These are phyloP conservation scores for Microtus ochrogaster DNA, from an alignment of 2,113 vertebrate genomes.

Conservation along the genomic window DNA sequence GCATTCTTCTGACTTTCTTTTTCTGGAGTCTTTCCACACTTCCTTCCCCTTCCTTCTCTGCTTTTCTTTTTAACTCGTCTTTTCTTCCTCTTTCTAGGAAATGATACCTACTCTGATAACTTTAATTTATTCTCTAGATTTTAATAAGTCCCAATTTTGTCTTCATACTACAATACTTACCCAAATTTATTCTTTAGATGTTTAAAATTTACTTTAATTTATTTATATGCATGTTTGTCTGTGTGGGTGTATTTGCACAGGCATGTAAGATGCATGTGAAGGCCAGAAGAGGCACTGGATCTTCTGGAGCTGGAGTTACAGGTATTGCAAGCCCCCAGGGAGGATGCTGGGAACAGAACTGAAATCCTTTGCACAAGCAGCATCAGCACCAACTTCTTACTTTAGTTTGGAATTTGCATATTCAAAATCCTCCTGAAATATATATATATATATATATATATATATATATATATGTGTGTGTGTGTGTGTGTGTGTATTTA, in stretches of 20 bases:
- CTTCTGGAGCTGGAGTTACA: neutral
- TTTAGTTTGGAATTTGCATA: neutral
- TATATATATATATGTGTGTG: too few species aligned
- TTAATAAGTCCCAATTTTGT: neutral
- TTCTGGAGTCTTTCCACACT: neutral
- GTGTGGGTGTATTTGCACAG: too few species aligned
- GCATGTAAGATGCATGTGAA: neutral
- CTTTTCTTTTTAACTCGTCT: neutral
- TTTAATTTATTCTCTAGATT: conserved; percentile 44
- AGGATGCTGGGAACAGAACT: neutral
- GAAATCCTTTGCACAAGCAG: neutral
- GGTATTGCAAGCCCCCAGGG: neutral
- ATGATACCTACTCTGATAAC: neutral
- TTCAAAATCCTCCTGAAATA: neutral
- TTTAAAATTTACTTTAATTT: neutral
- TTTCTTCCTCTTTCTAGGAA: conserved; percentile 1
- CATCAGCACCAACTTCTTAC: neutral
- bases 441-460: too few species aligned
- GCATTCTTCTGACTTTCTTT: neutral
- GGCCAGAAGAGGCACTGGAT: neutral
- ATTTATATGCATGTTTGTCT: neutral
- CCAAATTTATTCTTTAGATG: neutral
- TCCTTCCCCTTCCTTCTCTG: neutral
- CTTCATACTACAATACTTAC: neutral
- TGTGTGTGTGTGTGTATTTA: too few species aligned